Conservation (phyloP, 2,888 invertebrate genomes). For the Unio pictorum region DNA sequence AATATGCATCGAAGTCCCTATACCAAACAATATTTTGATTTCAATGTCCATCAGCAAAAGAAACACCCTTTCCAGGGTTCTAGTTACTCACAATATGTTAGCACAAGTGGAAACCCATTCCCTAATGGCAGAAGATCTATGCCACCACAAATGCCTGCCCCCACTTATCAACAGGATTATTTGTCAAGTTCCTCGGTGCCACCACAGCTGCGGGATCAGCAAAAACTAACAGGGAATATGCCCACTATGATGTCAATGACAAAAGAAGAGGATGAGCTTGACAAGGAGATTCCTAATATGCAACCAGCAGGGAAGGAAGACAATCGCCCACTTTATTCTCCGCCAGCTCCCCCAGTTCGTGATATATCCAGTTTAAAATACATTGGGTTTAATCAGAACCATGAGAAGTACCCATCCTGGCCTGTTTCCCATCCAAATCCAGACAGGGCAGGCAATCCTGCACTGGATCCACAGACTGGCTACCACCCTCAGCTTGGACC, state of each 20-base stretch:
- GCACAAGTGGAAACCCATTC: no score
- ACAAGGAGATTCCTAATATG: slow-evolving; percentile 33
- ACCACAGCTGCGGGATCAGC: slow-evolving; percentile 19
- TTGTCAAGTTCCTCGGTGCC: slow-evolving; percentile 1
- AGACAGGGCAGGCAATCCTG: slow-evolving; percentile 60
- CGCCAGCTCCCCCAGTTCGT: slow-evolving; percentile 76
- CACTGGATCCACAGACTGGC: slow-evolving; percentile 73
- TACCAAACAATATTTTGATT: slow-evolving; percentile 17
- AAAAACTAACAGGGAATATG: slow-evolving; percentile 12
- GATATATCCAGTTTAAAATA: slow-evolving; percentile 80
- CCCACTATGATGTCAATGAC: slow-evolving; percentile 34
- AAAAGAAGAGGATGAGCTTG: slow-evolving; percentile 44
- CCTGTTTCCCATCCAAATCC: slow-evolving; percentile 76
- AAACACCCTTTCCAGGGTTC: no score
- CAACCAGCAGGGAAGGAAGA: slow-evolving; percentile 32
- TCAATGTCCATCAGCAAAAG: no score
- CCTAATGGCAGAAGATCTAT: slow-evolving; percentile 27
- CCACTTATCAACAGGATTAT: slow-evolving; percentile 4
- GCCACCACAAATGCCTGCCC: slow-evolving; percentile 37
- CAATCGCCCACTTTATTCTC: slow-evolving; percentile 35
- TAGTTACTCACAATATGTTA: no score
- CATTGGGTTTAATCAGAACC: slow-evolving; percentile 78
- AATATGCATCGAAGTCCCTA: slow-evolving; percentile 22
- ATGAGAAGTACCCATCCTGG: slow-evolving; percentile 85
- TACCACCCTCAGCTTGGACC: slow-evolving; percentile 29